Evolutionary conservation across 2,797 vertebrate genomes (phyloP), one percentile per base, ranked within the genome.

Genomic region (Leptatherina wallacei): DNA sequence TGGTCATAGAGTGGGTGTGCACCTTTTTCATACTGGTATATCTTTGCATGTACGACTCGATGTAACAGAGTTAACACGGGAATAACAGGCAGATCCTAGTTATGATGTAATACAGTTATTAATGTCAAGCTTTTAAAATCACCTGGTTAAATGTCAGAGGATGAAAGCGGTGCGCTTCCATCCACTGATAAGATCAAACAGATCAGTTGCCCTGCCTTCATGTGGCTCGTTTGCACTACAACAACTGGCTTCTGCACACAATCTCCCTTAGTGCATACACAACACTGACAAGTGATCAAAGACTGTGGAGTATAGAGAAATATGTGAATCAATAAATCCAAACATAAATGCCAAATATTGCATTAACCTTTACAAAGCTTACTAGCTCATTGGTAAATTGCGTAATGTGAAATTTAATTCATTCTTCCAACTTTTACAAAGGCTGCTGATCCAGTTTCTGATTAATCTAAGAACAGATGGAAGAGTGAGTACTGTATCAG

Each of bases 141-240:
- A 78, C 56, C 73, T 29, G 57, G 49, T 65, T 75, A 81, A 84
- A 89, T 80, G 82, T 85, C 74, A 79, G 38, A 51, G 60, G 73
- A 83, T 87, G 74, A 90, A 89, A 83, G 87, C 69, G 11, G 67
- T 3, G 49, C 2, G 6, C 65, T 54, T 73, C 65, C 58, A 71
- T 75, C 55, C 57, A 55, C 77, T 56, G 82, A 88, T 91, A 85
- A 77, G 73, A 86, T 88, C 78, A 32, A 68, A 81, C 58, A 62
- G 36, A 68, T 36, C 38, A 40, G 69, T 67, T 40, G 6, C 49
- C 1, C 67, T 49, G 35, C 57, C 33, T 70, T 62, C 18, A 40
- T 2, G 65, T 62, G 70, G 58, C 62, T 77, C 61, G 66, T 67
- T 85, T 70, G 73, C 69, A 72, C 59, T 68, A 32, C 42, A 57